A percentile compares a stretch with the other conserved stretches of the same genome.
Conservation (phyloP, 2,113 vertebrate genomes). For the Pachyramphus minor region DNA sequence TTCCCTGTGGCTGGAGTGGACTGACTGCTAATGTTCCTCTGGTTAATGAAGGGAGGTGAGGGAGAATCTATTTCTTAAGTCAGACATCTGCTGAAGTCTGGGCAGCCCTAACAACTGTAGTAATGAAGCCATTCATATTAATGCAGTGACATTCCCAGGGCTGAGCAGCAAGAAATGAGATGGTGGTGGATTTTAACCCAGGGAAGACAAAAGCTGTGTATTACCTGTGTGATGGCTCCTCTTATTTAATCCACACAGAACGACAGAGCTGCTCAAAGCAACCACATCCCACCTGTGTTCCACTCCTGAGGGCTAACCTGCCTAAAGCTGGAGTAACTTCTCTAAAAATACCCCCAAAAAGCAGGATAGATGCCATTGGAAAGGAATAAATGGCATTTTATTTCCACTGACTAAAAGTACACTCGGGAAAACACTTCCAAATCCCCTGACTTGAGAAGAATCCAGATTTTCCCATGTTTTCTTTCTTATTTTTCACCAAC, state of each 20-base stretch:
- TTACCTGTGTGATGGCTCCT: neutral
- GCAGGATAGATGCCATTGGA: neutral
- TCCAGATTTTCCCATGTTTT: neutral
- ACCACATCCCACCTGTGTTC: neutral
- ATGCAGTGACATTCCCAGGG: conserved; percentile 11
- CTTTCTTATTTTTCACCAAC: neutral
- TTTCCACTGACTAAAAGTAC: neutral
- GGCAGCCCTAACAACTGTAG: conserved; percentile 21
- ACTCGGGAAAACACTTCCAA: neutral
- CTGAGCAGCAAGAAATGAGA: conserved; percentile 25
- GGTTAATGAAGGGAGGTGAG: conserved; percentile 59
- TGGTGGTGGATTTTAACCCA: neutral
- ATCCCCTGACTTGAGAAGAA: neutral
- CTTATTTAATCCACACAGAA: neutral
- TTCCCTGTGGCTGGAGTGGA: conserved; percentile 51
- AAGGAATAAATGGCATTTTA: neutral
- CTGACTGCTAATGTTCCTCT: conserved; percentile 56
- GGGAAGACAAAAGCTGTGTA: conserved; percentile 2
- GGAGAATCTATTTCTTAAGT: conserved; percentile 40
- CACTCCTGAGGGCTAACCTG: neutral
- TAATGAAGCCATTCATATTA: conserved; percentile 60
- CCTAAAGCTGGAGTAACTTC: neutral
- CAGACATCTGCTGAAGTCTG: conserved; percentile 54
- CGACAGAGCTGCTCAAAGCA: neutral
- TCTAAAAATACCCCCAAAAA: neutral